Conservation (phyloP, 2,113 vertebrate species). For the Euleptes europaea region DNA sequence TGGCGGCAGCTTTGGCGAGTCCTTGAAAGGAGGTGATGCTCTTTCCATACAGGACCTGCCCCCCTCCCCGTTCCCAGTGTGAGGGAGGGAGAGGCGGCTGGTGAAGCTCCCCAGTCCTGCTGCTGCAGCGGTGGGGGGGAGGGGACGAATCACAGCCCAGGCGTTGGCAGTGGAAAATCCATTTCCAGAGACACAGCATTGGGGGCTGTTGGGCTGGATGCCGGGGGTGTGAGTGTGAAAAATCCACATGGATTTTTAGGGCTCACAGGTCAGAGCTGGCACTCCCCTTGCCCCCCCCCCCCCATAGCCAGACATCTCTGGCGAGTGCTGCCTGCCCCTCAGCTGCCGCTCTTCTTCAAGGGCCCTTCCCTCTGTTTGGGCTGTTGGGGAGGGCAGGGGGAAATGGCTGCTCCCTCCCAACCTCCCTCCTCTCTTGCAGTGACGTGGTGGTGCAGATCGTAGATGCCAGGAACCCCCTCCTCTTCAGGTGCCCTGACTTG, state of each 20-base stretch:
- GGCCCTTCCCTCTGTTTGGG: neutral
- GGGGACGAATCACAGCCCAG: too few relatives aligned
- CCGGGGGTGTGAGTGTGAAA: too few relatives aligned
- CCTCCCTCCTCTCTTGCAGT: constrained; percentile 71
- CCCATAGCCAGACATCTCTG: too few relatives aligned
- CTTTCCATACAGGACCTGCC: neutral
- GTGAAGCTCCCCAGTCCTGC: too few relatives aligned
- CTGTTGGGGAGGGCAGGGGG: neutral
- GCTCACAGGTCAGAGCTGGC: neutral
- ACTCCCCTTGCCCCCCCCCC: too few relatives aligned
- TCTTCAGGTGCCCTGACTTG: constrained; percentile 94
- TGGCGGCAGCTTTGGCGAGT: constrained; percentile 99
- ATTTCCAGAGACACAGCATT: too few relatives aligned
- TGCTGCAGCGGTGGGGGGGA: neutral
- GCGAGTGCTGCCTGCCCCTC: neutral
- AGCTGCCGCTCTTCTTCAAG: neutral
- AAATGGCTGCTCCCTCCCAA: neutral
- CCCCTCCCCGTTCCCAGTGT: neutral
- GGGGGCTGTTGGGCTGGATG: neutral
- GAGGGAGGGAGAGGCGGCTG: too few relatives aligned
- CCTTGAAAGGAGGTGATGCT: constrained; percentile 91
- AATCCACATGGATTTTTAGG: too few relatives aligned
- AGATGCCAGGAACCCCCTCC: constrained; percentile 92
- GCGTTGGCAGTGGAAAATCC: too few relatives aligned
- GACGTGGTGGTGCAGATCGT: constrained; percentile 96